phyloP scores from a whole-genome alignment of 1,140 invertebrate genomes.

The Drosophila miranda region DNA sequence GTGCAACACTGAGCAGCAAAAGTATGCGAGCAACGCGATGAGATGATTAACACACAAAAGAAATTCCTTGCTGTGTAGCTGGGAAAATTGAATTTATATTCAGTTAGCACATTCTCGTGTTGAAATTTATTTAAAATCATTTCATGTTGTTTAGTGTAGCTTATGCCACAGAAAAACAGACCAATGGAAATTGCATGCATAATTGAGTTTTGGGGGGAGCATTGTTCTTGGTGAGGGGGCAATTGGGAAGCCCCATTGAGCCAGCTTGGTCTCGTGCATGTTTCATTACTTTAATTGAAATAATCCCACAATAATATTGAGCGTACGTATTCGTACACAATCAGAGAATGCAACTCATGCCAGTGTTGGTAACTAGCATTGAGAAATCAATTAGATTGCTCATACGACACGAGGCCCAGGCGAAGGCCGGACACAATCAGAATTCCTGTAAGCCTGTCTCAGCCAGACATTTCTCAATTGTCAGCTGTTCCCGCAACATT shows the following conservation, averaged over 20 bases:
- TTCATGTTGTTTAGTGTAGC: neutral
- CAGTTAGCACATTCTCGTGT: no score
- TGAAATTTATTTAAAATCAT: slow-evolving; percentile 14
- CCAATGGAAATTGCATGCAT: slow-evolving; percentile 59
- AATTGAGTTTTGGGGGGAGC: slow-evolving; percentile 54
- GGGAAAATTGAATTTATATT: no score
- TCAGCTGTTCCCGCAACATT: slow-evolving; percentile 6
- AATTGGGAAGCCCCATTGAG: slow-evolving; percentile 16
- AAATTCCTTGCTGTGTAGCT: no score
- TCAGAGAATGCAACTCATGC: slow-evolving; percentile 14
- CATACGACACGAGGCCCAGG: slow-evolving; percentile 16
- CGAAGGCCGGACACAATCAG: neutral
- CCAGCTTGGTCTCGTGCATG: slow-evolving; percentile 33
- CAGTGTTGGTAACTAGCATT: slow-evolving; percentile 8
- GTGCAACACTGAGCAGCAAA: neutral
- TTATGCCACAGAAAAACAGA: slow-evolving; percentile 22
- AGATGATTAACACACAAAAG: no score
- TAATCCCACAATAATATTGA: slow-evolving; percentile 65
- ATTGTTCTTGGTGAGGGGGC: slow-evolving; percentile 2
- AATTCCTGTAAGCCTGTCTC: neutral
- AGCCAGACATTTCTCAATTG: neutral
- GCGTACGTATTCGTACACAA: slow-evolving; percentile 38
- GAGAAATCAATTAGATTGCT: slow-evolving; percentile 49
- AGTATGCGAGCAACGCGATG: neutral
- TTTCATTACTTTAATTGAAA: slow-evolving; percentile 76